A percentile compares a stretch with the other conserved stretches of the same genome.
Evolutionary conservation across 2,888 invertebrate genomes (phyloP).

Genomic region (Archips crataeganus): DNA sequence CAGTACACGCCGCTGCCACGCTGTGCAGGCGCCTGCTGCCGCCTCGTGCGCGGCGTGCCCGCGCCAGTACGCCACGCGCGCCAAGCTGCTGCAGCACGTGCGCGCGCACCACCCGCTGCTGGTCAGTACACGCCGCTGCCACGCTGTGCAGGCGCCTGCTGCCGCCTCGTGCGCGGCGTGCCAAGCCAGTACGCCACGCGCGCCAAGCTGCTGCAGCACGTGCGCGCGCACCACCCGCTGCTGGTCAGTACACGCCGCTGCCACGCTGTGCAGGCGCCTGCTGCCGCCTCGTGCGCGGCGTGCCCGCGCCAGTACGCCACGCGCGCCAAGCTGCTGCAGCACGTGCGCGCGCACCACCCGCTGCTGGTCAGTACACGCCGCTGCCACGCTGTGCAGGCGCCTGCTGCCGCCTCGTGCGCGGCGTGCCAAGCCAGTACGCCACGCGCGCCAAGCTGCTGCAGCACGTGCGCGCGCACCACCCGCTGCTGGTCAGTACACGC

Average conservation of each 20-base stretch:
- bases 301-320: conserved; percentile 96
- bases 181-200: conserved; percentile 94
- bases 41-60: conserved; percentile 93
- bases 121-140: conserved; percentile 43
- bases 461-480: conserved; percentile 89
- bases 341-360: conserved; percentile 78
- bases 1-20: background rate
- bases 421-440: conserved; percentile 86
- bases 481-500: conserved; percentile 54
- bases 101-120: conserved; percentile 80
- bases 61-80: conserved; percentile 94
- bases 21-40: conserved; percentile 68
- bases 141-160: too few species aligned
- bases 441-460: conserved; percentile 90
- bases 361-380: conserved; percentile 48
- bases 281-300: conserved; percentile 91
- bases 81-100: conserved; percentile 71
- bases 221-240: conserved; percentile 87
- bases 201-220: conserved; percentile 89
- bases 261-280: too few species aligned
- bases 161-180: conserved; percentile 85
- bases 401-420: too few species aligned
- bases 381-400: too few species aligned
- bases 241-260: conserved; percentile 47
- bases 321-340: conserved; percentile 84